These are phyloP conservation scores for Halcyon senegalensis DNA, from an alignment of 2,113 vertebrate genomes.

Conservation along the genomic window DNA sequence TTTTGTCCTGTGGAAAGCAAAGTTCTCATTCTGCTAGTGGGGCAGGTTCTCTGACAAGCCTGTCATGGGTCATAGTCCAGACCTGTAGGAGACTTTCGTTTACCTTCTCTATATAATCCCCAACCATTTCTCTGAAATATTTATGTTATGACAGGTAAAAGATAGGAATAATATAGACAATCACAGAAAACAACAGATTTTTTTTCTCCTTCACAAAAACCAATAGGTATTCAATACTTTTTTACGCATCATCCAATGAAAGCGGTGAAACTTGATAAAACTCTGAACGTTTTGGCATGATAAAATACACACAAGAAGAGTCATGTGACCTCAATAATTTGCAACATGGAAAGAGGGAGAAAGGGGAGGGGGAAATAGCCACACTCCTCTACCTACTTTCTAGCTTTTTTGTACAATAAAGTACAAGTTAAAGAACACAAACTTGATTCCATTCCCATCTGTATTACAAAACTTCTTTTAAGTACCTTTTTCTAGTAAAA, in stretches of 20 bases:
- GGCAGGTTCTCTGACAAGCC: not conserved
- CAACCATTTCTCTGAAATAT: not conserved
- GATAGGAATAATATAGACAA: not conserved
- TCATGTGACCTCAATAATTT: not conserved
- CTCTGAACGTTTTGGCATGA: not conserved
- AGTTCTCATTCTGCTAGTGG: accelerated
- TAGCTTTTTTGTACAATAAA: not conserved
- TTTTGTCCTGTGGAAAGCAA: accelerated
- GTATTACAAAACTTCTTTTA: not conserved
- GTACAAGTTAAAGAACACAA: not conserved
- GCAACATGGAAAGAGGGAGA: not conserved
- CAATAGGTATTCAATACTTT: accelerated
- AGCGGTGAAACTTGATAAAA: not conserved
- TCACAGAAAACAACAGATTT: not conserved
- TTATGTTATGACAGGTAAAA: not conserved
- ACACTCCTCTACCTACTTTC: not conserved
- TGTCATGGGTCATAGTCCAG: not conserved
- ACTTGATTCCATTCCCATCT: not conserved
- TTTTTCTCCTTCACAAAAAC: not conserved
- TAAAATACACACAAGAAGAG: not conserved
- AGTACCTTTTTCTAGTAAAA: not conserved
- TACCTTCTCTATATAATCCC: not conserved
- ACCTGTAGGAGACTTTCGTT: not conserved
- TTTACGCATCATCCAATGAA: not conserved
- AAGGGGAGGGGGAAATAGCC: not conserved